These are phyloP conservation scores for Aphaenogaster ashmeadi DNA, from an alignment of 1,140 invertebrate genomes.

Conservation along the genomic window DNA sequence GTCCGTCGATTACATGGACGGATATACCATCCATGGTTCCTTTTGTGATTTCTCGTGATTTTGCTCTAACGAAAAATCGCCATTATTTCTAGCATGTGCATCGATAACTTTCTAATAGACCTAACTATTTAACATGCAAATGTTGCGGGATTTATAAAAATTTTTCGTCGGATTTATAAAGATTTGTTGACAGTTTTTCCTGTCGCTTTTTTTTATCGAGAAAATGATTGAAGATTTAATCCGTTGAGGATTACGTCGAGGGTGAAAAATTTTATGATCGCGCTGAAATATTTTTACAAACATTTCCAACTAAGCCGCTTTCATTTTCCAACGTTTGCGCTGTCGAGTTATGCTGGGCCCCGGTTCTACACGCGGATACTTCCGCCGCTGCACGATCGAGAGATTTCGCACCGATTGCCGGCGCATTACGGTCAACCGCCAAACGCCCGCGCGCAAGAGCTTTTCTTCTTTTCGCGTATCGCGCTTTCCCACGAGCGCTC, in stretches of 20 bases:
- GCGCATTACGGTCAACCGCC: slow-evolving; percentile 45
- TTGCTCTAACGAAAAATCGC: not conserved
- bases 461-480: slow-evolving; percentile 49
- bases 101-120: not conserved
- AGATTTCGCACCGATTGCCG: slow-evolving; percentile 38
- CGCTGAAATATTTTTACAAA: slow-evolving; percentile 6
- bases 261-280: not conserved
- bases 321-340: not conserved
- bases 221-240: slow-evolving; percentile 21
- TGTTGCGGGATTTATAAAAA: not conserved
- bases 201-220: not conserved
- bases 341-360: not conserved
- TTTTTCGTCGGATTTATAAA: not conserved
- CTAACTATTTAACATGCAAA: not conserved
- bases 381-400: slow-evolving; percentile 19
- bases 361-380: slow-evolving; percentile 1
- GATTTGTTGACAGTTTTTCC: not conserved
- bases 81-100: not conserved
- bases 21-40: not conserved
- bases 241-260: slow-evolving; percentile 3
- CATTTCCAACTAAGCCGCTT: not conserved
- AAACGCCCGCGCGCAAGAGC: slow-evolving; percentile 30
- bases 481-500: slow-evolving; percentile 45
- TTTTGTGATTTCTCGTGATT: slow-evolving; percentile 5
- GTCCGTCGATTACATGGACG: slow-evolving; percentile 9